Percentiles rank a stretch among this genome's conserved stretches.
Conservation (phyloP, 2,797 vertebrate species). For the Buphagus erythrorhynchus region DNA sequence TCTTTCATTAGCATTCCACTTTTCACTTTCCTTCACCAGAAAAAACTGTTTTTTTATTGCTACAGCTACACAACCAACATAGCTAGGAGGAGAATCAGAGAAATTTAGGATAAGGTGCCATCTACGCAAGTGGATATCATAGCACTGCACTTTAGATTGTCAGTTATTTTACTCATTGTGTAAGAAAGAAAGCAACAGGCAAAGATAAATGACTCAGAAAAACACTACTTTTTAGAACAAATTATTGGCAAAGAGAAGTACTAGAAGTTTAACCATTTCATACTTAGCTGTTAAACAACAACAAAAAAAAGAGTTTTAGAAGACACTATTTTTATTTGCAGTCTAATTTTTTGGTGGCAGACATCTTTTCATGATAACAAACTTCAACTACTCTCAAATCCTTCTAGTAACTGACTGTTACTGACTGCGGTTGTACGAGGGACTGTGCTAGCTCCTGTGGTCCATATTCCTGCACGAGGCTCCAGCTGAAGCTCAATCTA, state of each 20-base stretch:
- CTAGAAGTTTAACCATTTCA: not conserved
- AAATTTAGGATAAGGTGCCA: not conserved
- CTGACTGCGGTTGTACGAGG: not conserved
- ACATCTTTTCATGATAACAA: not conserved
- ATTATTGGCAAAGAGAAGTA: not conserved
- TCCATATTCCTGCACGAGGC: not conserved
- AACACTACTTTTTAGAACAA: not conserved
- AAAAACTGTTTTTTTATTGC: not conserved
- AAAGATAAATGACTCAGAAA: not conserved
- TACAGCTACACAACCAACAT: not conserved
- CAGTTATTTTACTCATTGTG: not conserved
- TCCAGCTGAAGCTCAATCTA: not conserved
- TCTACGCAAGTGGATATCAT: not conserved
- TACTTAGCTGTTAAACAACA: not conserved
- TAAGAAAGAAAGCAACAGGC: not conserved
- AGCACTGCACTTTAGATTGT: not conserved
- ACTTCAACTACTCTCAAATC: not conserved
- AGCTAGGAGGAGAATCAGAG: not conserved
- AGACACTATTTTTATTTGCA: not conserved
- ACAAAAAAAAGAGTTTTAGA: not conserved
- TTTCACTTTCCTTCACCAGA: not conserved
- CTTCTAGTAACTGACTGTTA: not conserved
- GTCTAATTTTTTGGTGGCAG: not conserved
- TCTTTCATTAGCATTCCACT: not conserved
- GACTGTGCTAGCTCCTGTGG: not conserved